Evolutionary conservation across 2,113 vertebrate genomes (phyloP).

Genomic region (Pelecanoides urinatrix): DNA sequence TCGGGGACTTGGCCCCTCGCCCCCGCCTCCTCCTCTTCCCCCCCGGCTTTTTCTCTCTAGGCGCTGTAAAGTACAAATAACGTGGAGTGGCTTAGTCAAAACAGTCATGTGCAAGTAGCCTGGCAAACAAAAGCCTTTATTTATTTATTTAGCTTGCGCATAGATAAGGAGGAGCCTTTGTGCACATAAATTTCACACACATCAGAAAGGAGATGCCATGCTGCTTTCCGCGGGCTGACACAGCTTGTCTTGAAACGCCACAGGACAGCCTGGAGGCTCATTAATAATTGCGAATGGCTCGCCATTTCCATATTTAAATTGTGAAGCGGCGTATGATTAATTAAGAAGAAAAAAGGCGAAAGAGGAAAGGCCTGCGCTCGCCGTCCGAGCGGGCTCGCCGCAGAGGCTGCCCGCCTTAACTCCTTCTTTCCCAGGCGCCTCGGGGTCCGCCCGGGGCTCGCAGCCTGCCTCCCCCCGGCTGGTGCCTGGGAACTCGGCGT

Average conservation of each 20-base stretch:
- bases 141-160: conserved; percentile 68
- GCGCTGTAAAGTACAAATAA: background rate
- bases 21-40: too few species aligned
- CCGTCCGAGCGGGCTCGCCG: background rate
- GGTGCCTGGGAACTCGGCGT: background rate
- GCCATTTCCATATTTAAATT: conserved; percentile 60
- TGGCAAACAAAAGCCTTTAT: conserved; percentile 82
- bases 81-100: background rate
- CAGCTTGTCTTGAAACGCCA: background rate
- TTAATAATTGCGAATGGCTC: conserved; percentile 59
- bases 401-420: conserved; percentile 2
- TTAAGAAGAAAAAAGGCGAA: conserved; percentile 29
- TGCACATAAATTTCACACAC: conserved; percentile 70
- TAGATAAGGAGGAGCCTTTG: conserved; percentile 51
- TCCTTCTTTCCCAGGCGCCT: background rate
- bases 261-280: conserved; percentile 52
- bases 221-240: conserved; percentile 68
- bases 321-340: conserved; percentile 47
- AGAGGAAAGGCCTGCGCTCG: background rate
- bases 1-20: background rate
- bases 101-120: conserved; percentile 78
- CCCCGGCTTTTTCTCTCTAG: background rate
- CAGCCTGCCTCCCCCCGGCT: background rate
- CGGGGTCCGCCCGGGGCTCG: background rate
- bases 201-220: conserved; percentile 75